Evolutionary conservation across 30 jellyfish, hydroid and myxozoan species (phyloP), one percentile per base, ranked within the genome.

Genomic region (Turritopsis dohrnii): DNA sequence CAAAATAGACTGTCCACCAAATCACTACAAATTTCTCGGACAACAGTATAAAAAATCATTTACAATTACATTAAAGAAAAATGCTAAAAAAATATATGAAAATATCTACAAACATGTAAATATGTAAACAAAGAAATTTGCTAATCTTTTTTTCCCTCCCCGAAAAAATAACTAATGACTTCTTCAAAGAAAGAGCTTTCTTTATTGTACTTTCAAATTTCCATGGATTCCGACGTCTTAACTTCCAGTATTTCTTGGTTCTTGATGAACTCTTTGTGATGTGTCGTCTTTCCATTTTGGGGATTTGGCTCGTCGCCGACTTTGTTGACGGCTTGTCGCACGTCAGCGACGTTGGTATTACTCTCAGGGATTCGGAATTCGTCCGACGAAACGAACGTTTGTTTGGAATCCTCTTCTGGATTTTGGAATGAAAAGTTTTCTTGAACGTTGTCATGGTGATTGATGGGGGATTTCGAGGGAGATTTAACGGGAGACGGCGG

Each of bases 241-340:
- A 69, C 30, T 69, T 69, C 77, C 17, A 69, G 28, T 27, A 69
- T n/a, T 27, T 69, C 77, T 19, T 27, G 31, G 30, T 69, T 69
- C 30, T 69, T 69, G 30, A 69, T 69, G 22, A 69, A 69, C 30
- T 69, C 77, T 69, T 69, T 69, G 30, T 69, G 77, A 27, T 69
- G 22, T n/a, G 77, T 9, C 9, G 77, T 69, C 60, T 41, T 41
- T 41, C 13, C 60, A 5, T 5, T 41, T 3, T 13, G 5, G 13
- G 60, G 60, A 41, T 41, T 41, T 41, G 5, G 60, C 13, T 41
- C 60, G 13, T 41, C 60, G 60, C 60, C 60, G 60, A 41, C 60
- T 3, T 41, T 41, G 13, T 41, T 41, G 60, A 41, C 13, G 60
- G 60, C 13, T 41, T 41, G 60, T 41, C 60, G 60, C 60, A 3